Evolutionary conservation across 2,888 invertebrate species (phyloP), one percentile per base, ranked within the genome.

Genomic region (Athrips mouffetella): DNA sequence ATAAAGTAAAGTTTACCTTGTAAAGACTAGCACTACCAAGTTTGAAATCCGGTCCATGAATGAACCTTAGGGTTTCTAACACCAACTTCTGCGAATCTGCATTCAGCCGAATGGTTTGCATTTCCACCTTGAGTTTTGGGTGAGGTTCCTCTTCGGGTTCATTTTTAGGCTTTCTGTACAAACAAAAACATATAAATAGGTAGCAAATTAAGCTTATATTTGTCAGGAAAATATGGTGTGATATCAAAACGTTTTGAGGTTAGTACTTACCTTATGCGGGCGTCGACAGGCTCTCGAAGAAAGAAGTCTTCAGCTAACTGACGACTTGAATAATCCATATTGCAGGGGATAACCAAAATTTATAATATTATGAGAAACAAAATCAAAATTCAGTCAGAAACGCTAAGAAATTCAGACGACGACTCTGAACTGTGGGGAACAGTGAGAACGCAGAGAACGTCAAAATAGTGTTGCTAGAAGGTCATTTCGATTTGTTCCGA

Each of bases 1-100:
- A 33, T 10, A 16, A 4, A 15, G 13, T 16, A 18, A 78, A 90
- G 51, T 50, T 49, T 70, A 85, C 89, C 89, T 90, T 91, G 85
- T 91, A 91, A 48, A 88, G 77, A 48, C 88, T 78, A 16, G 89
- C 85, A 65, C 88, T 90, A 20, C 85, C 84, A 49, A 91, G 75
- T 63, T 89, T 89, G 63, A 91, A 91, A 52, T 91, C 93, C 51
- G 92, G 87, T n/a, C 95, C 95, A 79, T 94, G 93, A 55, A 95
- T 92, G 58, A 90, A 90, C 54, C 91, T 91, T 45, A 95, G 75
- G 2, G 94, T 94, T 54, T 94, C 93, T 79, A 94, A 89, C 30
- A 95, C 90, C 62, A 92, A 86, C 67, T 92, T 92, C 67, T 94
- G 94, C 1, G 93, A 91, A 60, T 92, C 91, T 21, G 93, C 90